Percentiles rank a stretch among this genome's conserved stretches.
Evolutionary conservation across 2,113 vertebrate genomes (phyloP).

Genomic region (Camelus bactrianus): DNA sequence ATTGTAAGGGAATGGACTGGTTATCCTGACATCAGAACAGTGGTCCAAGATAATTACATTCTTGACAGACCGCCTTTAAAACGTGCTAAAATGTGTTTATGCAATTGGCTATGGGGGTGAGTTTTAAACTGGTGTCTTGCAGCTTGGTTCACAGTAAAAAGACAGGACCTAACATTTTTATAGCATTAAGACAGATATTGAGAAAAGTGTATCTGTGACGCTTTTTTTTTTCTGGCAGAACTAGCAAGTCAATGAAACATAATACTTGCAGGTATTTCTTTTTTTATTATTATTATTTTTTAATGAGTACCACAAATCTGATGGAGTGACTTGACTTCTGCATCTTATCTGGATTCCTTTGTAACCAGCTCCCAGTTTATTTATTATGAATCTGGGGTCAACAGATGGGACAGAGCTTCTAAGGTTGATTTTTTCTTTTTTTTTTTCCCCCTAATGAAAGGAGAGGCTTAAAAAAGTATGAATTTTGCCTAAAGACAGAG

Average conservation of each 20-base stretch:
- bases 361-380: slow-evolving; percentile 1
- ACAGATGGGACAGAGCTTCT: not conserved
- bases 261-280: not conserved
- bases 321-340: not conserved
- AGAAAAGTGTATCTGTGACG: not conserved
- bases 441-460: not conserved
- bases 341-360: slow-evolving; percentile 30
- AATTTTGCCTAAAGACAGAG: slow-evolving; percentile 44
- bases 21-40: not conserved
- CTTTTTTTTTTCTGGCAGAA: not conserved
- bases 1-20: not conserved
- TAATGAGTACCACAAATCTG: slow-evolving; percentile 4
- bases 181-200: not conserved
- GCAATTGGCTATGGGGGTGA: not conserved
- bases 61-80: not conserved
- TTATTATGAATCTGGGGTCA: slow-evolving; percentile 5
- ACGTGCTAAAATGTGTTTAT: not conserved
- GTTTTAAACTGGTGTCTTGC: not conserved
- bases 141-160: not conserved
- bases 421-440: not conserved
- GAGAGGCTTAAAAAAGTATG: not conserved
- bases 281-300: not conserved
- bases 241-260: slow-evolving; percentile 5
- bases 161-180: slow-evolving; percentile 14
- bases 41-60: not conserved